A percentile compares a stretch with the other conserved stretches of the same genome.
phyloP scores from a whole-genome alignment of 2,113 vertebrate species.

The Setophaga petechia region DNA sequence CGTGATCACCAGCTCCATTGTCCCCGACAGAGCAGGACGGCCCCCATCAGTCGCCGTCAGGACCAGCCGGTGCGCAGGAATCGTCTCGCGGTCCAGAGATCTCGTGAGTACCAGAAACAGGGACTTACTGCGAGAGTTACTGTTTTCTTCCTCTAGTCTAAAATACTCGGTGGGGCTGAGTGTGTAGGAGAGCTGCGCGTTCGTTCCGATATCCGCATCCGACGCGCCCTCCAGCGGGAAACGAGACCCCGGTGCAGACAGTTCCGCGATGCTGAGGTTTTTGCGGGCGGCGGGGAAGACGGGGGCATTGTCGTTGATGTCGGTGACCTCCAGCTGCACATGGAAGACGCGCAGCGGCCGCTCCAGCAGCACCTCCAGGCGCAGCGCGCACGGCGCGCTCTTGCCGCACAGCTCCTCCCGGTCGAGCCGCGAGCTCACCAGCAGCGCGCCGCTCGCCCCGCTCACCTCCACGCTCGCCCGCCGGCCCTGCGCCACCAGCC shows the following conservation, averaged over 20 bases:
- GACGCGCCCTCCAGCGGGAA: neutral
- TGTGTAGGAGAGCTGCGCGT: neutral
- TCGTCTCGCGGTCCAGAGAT: constrained; percentile 67
- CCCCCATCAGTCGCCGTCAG: constrained; percentile 73
- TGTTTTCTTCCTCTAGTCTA: too few species aligned
- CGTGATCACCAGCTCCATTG: rapidly evolving
- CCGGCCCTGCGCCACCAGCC: neutral
- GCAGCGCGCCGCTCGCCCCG: constrained; percentile 63
- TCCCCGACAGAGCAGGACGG: neutral
- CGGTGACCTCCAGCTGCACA: constrained; percentile 55
- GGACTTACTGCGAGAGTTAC: too few species aligned
- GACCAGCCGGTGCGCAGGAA: constrained; percentile 7
- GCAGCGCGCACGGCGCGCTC: too few species aligned
- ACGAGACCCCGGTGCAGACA: too few species aligned
- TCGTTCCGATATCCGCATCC: neutral
- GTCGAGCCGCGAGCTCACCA: constrained; percentile 62
- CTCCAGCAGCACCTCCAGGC: neutral
- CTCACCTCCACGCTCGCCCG: constrained; percentile 59
- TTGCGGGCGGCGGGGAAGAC: too few species aligned
- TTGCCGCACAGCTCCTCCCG: constrained; percentile 28
- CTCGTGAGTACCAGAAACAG: neutral
- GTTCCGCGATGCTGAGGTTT: too few species aligned
- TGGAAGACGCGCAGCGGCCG: constrained; percentile 74
- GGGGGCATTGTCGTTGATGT: too few species aligned
- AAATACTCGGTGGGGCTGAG: neutral